Evolutionary conservation across 1,140 invertebrate genomes (phyloP), one percentile per base, ranked within the genome.

Genomic region (Heterodera carotae): DNA sequence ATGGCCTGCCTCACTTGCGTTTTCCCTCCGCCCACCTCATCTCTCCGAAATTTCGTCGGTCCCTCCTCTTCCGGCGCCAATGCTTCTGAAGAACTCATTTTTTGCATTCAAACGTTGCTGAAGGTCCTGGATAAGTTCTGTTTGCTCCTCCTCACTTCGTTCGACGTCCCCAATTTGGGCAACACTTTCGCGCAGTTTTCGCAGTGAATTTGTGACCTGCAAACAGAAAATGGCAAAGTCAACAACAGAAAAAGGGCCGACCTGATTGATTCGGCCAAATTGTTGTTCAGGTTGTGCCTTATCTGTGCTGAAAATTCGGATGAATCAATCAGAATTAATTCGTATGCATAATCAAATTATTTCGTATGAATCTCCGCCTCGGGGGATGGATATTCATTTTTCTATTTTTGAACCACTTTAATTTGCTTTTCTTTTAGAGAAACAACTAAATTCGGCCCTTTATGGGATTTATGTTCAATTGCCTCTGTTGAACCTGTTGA

Each of bases 51-150:
- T 59, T 43, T 67, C 74, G 34, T 33, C 12, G 39, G 34, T 34
- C 29, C 29, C 39, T 25, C 59, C 76, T 29, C 48, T 62, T 22
- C 27, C 64, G 62, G 43, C 77, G 75, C 69, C 36, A 25, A 78
- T 66, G 36, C 10, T 39, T 22, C 67, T 34, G 48, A 78, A 67
- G 53, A 77, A 78, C n/a, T 39, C 75, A 62, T 78, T 78, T 39
- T 78, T 78, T 10, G 29, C 39, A 3, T 18, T n/a, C 53, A 78
- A 27, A 25, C 76, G 77, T 12, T 76, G 25, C 12, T 53, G 56
- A 8, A 78, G 53, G 69, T 78, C 77, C 33, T 76, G 39, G 64
- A 78, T 78, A 25, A 76, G 66, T 34, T 29, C 27, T 22, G 36
- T 53, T 33, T 78, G 77, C 34, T 76, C n/a, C 5, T 43, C 73